Conservation (phyloP, 2,888 invertebrate genomes). For the Macrophya annulata region DNA sequence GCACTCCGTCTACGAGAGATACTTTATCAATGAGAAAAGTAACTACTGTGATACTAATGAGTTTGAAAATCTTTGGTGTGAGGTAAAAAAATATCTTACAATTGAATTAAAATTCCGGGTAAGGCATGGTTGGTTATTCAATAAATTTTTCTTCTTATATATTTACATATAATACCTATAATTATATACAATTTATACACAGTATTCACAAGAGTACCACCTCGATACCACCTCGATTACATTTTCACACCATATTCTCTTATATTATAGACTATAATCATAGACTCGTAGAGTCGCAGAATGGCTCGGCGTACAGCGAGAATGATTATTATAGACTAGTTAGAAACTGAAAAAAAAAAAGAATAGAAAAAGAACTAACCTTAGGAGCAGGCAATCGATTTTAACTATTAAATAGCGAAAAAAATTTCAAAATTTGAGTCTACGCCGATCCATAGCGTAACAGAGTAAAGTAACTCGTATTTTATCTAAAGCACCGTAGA, state of each 20-base stretch:
- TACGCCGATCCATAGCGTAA: conserved; percentile 35
- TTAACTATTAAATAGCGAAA: background rate
- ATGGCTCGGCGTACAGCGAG: conserved; percentile 37
- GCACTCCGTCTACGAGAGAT: conserved; percentile 54
- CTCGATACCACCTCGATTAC: conserved; percentile 26
- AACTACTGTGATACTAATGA: conserved; percentile 31
- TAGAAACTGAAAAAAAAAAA: background rate
- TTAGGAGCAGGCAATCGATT: background rate
- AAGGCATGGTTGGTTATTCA: conserved; percentile 54
- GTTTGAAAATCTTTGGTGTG: conserved; percentile 36
- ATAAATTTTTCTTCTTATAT: conserved; percentile 19
- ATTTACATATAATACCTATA: background rate
- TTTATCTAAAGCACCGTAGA: conserved; percentile 46
- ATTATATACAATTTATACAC: conserved; percentile 7
- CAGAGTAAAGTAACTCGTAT: conserved; percentile 31
- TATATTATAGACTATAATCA: conserved; percentile 32
- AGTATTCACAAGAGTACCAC: conserved; percentile 45
- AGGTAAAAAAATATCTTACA: conserved; percentile 24
- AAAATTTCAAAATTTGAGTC: background rate
- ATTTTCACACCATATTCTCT: conserved; percentile 36
- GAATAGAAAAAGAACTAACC: background rate
- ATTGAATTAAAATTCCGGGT: conserved; percentile 41
- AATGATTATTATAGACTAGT: background rate
- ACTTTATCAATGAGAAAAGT: conserved; percentile 37
- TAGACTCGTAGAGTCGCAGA: conserved; percentile 49